Conservation (phyloP, 2,113 vertebrate species). For the Aleadryas rufinucha region DNA sequence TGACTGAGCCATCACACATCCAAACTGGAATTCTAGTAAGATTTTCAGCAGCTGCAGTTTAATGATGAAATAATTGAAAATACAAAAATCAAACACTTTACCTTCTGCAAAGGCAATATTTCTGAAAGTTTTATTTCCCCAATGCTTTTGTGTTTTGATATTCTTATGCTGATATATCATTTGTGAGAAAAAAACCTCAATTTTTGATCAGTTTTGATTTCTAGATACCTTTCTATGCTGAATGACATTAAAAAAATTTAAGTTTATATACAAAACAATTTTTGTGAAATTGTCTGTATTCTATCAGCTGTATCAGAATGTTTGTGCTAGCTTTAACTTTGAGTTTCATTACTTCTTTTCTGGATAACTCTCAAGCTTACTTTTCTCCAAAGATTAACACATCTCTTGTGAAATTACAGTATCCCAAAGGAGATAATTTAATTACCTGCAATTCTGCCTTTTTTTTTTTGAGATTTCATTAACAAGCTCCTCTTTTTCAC, state of each 20-base stretch:
- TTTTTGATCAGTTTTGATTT: background rate
- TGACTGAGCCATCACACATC: background rate
- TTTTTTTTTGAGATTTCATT: background rate
- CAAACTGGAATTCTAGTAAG: background rate
- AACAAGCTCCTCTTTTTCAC: background rate
- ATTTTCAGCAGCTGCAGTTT: background rate
- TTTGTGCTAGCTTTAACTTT: background rate
- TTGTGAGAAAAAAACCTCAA: background rate
- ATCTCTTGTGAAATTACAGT: background rate
- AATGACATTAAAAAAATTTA: background rate
- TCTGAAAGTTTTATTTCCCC: background rate
- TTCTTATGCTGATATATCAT: background rate
- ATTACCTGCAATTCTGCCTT: background rate
- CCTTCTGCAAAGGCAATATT: background rate
- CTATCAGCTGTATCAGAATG: background rate
- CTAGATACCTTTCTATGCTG: background rate
- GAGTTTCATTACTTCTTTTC: background rate
- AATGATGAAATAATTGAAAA: background rate
- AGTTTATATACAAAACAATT: background rate
- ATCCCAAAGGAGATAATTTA: background rate
- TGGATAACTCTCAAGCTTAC: background rate
- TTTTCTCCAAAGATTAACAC: background rate
- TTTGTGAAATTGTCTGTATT: background rate
- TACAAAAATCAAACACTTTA: background rate
- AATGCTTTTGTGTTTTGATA: background rate